Evolutionary conservation across 2,888 invertebrate species (phyloP), one percentile per base, ranked within the genome.

Genomic region (Ornithoptera priamus): DNA sequence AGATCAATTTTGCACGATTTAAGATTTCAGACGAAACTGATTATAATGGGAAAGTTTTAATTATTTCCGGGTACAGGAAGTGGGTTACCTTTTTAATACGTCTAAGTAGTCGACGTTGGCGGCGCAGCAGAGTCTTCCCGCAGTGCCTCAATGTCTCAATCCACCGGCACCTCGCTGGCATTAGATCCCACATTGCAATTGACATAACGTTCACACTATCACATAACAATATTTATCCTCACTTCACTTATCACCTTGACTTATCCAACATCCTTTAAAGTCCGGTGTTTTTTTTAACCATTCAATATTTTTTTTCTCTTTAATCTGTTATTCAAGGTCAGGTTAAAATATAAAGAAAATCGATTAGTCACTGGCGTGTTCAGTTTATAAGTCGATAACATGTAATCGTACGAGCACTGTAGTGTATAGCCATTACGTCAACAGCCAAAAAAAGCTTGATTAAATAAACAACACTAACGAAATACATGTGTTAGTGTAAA

Each of bases 131-230:
- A 22, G 92, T 91, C 76, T 93, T 93, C 59, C 92, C 93, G 78
- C 93, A 93, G 72, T 90, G 85, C 65, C 91, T 81, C 77, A 93
- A 78, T 61, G 92, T 89, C 78, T 92, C 91, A 63, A 93, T 88
- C 90, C 91, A 91, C 42, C 88, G 84, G 77, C 88, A 84, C 78
- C 89, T 81, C 68, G 86, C 85, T 75, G 90, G 92, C 85, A 93
- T 82, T 77, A 93, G 75, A 75, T 92, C 89, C 79, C 92, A 89
- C 72, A 89, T 85, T 66, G 83, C 87, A 71, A 79, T 77, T 56
- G 87, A 85, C 89, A 90, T 89, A 63, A 71, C 64, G 10, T 36
- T 30, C 64, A 18, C 36, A 46, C 83, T 72, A 72, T 80, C 75
- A 72, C 73, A 75, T 71, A 22, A 69, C 71, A 69, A 70, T 62